Evolutionary conservation across 2,888 invertebrate species (phyloP), one percentile per base, ranked within the genome.

Genomic region (Nemotelus nigrinus): DNA sequence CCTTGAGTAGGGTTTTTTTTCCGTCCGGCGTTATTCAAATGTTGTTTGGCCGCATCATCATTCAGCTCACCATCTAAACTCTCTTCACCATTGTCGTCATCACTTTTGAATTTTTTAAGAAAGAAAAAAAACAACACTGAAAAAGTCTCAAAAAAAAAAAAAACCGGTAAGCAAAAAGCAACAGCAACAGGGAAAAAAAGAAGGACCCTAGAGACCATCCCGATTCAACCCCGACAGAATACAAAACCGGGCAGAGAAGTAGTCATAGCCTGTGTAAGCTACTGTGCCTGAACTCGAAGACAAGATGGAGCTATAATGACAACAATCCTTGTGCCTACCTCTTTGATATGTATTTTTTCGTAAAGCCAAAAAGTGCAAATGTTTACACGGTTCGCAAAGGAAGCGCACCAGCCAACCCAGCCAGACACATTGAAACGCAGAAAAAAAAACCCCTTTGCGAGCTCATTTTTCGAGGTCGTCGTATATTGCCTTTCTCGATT

Each of bases 311-410:
- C 67, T 48, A 10, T 67, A 67, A 67, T 67, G 67, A 67, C 67
- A 67, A 47, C 25, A 67, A 47, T 67, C 48, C 41, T 44, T 5
- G 50, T 8, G 45, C 25, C 25, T 45, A 67, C n/a, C 67, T 67
- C 67, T 6, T 63, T 41, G 25, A 25, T 63, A 3, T 64, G 44
- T 64, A 64, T 64, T 45, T 64, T 67, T 48, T 67, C 25, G 48
- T 45, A 47, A 65, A 50, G 48, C 67, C 50, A 67, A 25, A 65
- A 65, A 65, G 67, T 48, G 67, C 67, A 67, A 67, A 67, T 67
- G 67, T 67, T 67, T 67, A 67, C 39, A 5, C 63, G 43, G 39
- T 39, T 25, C 25, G 25, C 25, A 25, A 25, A 25, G 25, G 25
- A 25, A 25, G 25, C 25, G 25, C 25, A 25, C 25, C 25, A 25